These are phyloP conservation scores for Cetoscarus ocellatus DNA, from an alignment of 2,797 vertebrate genomes.

Conservation along the genomic window DNA sequence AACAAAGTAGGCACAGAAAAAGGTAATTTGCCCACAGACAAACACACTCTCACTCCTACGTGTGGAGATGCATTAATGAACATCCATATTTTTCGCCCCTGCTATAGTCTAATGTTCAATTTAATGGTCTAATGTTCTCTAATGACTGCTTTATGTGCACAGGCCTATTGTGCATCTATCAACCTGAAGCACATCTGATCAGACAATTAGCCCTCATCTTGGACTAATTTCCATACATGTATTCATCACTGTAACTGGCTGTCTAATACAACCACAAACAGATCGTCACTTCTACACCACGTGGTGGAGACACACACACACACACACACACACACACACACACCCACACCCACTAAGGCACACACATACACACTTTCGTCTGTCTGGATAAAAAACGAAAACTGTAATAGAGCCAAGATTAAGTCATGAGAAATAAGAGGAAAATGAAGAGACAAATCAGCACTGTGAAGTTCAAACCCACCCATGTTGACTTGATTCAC, in stretches of 20 bases:
- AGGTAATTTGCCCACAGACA: conserved; percentile 54
- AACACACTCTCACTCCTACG: conserved; percentile 28
- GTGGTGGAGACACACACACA: background rate
- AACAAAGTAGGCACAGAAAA: conserved; percentile 49
- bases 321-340: background rate
- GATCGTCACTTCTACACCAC: conserved; percentile 35
- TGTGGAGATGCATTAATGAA: conserved; percentile 58
- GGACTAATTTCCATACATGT: conserved; percentile 69
- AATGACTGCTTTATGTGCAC: conserved; percentile 73
- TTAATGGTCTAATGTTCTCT: conserved; percentile 76
- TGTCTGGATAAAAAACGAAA: too few species aligned
- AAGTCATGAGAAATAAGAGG: too few species aligned
- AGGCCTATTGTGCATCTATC: conserved; percentile 71
- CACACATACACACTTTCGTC: background rate
- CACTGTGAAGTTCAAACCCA: background rate
- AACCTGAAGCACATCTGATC: conserved; percentile 78
- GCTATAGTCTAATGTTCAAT: conserved; percentile 74
- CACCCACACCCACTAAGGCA: background rate
- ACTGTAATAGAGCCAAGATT: too few species aligned
- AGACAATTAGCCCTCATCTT: conserved; percentile 76
- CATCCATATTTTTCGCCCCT: conserved; percentile 63
- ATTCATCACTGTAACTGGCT: conserved; percentile 67
- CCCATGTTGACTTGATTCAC: background rate
- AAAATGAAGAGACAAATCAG: too few species aligned
- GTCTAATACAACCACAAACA: conserved; percentile 64